Base-by-base conservation (phyloP, 1,140 invertebrate species). In the Lutraria rhynchaena region DNA sequence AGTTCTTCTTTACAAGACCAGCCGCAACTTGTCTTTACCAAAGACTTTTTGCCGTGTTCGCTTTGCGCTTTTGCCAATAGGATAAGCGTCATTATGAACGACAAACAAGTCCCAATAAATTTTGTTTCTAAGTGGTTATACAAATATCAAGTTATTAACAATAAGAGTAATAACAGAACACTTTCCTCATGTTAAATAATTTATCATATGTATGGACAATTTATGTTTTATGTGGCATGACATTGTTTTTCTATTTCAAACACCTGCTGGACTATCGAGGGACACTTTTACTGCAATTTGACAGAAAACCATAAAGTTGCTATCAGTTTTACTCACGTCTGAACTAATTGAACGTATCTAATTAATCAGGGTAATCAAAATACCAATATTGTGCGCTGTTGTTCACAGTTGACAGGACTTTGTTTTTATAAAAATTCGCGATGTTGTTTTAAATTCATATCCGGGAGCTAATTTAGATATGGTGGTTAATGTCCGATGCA, bases 331-430 rank as follows among this genome's bases (percentile, higher is more conserved):
- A 46, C 37, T 49, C 29, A 67, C 63, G 19, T 19, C 22, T 17
- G 19, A 1, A 49, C 44, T 49, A 9, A 67, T 67, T 31, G 15
- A 27, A 11, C 13, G 31, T 4, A 29, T 49, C 41, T 67, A 46
- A 67, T 9, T 17, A 67, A 31, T 67, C 63, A 67, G 49, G 49
- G 44, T 46, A 46, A 67, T 67, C 44, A 67, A 67, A 67, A 67
- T 41, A 49, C 44, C 31, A 41, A 49, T 67, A 67, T 67, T 67
- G 37, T 46, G 63, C 31, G 24, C 37, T 46, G 44, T 67, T 67
- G 49, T 67, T 67, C 41, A 67, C 63, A 46, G 63, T 46, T 67
- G 63, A 67, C 63, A 67, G 31, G 44, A 15, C n/a, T 67, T 67
- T 67, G 63, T 67, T 67, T 67, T 67, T 46, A 67, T 67, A 67